These are phyloP conservation scores for Pollachius pollachius DNA, from an alignment of 2,113 vertebrate species.

Conservation along the genomic window DNA sequence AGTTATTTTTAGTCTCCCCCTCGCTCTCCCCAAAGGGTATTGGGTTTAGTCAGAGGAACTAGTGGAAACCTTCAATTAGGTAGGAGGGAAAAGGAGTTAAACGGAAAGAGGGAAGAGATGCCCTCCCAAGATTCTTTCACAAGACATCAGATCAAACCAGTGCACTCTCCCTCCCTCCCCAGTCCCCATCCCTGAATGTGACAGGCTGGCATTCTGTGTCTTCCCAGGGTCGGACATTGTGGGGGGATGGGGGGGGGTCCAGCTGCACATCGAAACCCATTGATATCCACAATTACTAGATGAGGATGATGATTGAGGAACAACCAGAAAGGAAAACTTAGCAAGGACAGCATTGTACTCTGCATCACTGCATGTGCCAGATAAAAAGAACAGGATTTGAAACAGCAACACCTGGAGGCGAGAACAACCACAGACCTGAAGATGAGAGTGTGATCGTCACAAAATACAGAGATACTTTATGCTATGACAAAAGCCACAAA, in stretches of 20 bases:
- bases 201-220: conserved; percentile 59
- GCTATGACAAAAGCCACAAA: too few species aligned
- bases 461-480: too few species aligned
- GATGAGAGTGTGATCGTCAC: too few species aligned
- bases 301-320: background rate
- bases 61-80: conserved; percentile 74
- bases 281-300: background rate
- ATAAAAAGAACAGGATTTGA: too few species aligned
- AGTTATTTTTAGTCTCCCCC: conserved; percentile 75
- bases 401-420: too few species aligned
- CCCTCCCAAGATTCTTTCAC: conserved; percentile 61
- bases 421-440: too few species aligned
- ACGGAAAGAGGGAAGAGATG: conserved; percentile 44
- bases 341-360: too few species aligned
- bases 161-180: conserved; percentile 28
- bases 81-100: conserved; percentile 40
- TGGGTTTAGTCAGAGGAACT: conserved; percentile 65
- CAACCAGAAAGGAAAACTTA: too few species aligned
- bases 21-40: conserved; percentile 50
- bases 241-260: conserved; percentile 25
- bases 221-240: conserved; percentile 58
- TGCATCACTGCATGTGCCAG: too few species aligned
- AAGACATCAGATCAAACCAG: conserved; percentile 66
- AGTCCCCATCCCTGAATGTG: conserved; percentile 39
- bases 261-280: conserved; percentile 61